Percentiles rank a stretch among this genome's conserved stretches.
Evolutionary conservation across 2,113 vertebrate species (phyloP).

Genomic region (Martes martes): DNA sequence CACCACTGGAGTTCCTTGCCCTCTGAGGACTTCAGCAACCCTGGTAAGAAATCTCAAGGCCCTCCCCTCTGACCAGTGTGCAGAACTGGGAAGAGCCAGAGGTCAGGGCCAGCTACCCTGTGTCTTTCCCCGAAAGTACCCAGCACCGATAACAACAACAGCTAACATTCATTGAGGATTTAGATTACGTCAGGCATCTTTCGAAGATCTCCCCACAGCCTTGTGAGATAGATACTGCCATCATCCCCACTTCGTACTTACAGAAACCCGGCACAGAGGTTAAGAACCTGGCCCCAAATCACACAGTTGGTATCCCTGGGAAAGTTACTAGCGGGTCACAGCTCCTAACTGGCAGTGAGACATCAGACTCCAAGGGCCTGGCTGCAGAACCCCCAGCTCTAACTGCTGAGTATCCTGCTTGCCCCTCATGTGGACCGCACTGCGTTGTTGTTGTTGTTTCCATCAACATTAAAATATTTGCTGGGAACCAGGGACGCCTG

Average conservation of each 20-base stretch:
- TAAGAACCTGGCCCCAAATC: not conserved
- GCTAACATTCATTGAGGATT: not conserved
- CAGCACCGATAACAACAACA: not conserved
- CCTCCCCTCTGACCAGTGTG: not conserved
- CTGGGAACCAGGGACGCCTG: not conserved
- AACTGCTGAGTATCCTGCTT: not conserved
- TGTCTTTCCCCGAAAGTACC: not conserved
- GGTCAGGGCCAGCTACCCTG: not conserved
- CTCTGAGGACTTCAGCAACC: not conserved
- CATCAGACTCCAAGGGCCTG: not conserved
- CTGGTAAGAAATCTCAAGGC: constrained; percentile 1
- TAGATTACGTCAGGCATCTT: not conserved
- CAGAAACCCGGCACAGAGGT: not conserved
- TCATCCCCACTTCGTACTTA: not conserved
- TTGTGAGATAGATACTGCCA: not conserved
- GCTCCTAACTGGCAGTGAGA: not conserved
- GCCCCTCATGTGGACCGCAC: not conserved
- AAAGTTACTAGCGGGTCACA: not conserved
- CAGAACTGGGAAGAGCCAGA: not conserved
- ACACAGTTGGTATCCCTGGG: not conserved
- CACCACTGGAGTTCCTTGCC: not conserved
- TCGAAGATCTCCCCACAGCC: not conserved
- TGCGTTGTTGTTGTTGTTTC: not conserved
- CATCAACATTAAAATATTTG: not conserved
- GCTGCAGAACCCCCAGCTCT: not conserved